phyloP scores from a whole-genome alignment of 1,140 invertebrate species.

The Lordiphosa collinella region DNA sequence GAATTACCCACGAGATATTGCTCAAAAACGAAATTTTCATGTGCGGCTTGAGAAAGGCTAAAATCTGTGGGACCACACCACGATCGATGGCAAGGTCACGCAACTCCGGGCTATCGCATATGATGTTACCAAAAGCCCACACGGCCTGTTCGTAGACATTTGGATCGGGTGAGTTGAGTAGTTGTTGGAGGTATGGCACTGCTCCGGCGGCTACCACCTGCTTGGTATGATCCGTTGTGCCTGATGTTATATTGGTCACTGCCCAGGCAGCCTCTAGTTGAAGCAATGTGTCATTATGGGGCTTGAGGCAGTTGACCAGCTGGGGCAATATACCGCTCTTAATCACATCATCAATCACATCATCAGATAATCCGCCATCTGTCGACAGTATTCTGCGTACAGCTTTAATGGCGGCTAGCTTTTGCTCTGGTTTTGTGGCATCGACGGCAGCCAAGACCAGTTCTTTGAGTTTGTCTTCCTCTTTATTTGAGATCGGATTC shows the following conservation, averaged over 20 bases:
- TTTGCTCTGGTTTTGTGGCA: too few relatives aligned
- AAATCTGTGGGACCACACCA: slow-evolving; percentile 92
- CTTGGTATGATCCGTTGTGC: slow-evolving; percentile 97
- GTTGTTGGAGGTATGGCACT: slow-evolving; percentile 95
- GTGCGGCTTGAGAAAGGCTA: slow-evolving; percentile 95
- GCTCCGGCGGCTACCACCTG: slow-evolving; percentile 91
- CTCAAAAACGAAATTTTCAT: slow-evolving; percentile 95
- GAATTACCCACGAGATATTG: slow-evolving; percentile 99
- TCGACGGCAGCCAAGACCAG: too few relatives aligned
- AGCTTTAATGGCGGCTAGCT: too few relatives aligned
- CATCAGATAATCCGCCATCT: too few relatives aligned
- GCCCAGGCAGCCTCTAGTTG: slow-evolving; percentile 99
- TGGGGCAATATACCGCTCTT: slow-evolving; percentile 95
- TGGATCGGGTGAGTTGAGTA: slow-evolving; percentile 94
- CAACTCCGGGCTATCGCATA: slow-evolving; percentile 93
- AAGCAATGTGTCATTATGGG: slow-evolving; percentile 92
- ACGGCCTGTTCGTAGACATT: slow-evolving; percentile 99
- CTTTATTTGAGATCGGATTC: too few relatives aligned
- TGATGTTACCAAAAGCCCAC: slow-evolving; percentile 98
- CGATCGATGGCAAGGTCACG: slow-evolving; percentile 95
- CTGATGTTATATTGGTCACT: slow-evolving; percentile 98
- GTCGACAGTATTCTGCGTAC: too few relatives aligned
- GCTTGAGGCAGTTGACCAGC: slow-evolving; percentile 93
- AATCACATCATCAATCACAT: slow-evolving; percentile 98
- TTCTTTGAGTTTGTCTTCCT: too few relatives aligned